Evolutionary conservation across 2,113 vertebrate genomes (phyloP).

Genomic region (Zosterops borbonicus): DNA sequence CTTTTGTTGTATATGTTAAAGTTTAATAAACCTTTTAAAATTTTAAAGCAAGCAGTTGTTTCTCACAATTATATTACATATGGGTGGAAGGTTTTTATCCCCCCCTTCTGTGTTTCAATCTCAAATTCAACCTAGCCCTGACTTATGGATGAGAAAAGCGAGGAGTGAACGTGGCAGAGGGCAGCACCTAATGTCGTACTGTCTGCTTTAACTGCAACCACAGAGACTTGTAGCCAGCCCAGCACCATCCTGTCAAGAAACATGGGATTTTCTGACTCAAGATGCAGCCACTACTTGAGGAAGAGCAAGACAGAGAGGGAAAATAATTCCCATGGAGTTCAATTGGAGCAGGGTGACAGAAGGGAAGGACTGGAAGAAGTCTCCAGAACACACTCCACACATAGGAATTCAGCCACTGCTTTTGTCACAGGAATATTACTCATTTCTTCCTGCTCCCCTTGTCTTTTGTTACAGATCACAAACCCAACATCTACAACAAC

Average conservation of each 20-base stretch:
- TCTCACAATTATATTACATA: background rate
- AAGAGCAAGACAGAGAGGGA: background rate
- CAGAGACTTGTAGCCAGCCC: background rate
- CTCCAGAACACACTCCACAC: background rate
- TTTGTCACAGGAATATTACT: background rate
- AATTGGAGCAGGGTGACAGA: background rate
- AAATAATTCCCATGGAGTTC: background rate
- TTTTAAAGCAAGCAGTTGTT: background rate
- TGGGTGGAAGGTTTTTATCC: background rate
- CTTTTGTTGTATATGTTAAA: background rate
- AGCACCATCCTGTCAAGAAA: background rate
- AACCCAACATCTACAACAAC: background rate
- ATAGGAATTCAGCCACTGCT: background rate
- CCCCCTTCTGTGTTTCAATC: background rate
- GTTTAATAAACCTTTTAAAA: background rate
- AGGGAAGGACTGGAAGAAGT: background rate
- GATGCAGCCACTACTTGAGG: background rate
- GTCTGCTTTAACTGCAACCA: background rate
- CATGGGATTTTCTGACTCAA: background rate
- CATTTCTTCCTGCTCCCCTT: background rate
- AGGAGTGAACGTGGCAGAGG: background rate
- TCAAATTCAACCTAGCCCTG: background rate
- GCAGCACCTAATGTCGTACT: background rate
- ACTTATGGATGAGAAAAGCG: background rate
- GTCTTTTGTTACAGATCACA: background rate